Base-by-base conservation (phyloP, 2,797 vertebrate species). In the Pipistrellus kuhlii region DNA sequence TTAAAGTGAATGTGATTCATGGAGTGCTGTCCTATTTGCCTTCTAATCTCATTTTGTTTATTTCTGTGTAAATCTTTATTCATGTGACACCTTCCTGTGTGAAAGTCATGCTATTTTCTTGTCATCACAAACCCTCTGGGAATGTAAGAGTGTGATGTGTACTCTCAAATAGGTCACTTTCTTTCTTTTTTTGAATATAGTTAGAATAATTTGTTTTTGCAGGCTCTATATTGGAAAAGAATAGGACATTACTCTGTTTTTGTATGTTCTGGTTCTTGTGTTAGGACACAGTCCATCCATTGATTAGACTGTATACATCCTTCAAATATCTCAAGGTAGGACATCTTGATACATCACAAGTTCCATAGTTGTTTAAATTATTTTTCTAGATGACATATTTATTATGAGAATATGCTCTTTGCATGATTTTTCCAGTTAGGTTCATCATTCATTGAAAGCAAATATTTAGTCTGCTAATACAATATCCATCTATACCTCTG, bases 11-110 rank as follows among this genome's bases (percentile, higher is more conserved):
- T 62, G 27, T 62, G 59, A 62, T 62, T 62, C 2, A 62, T 62
- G 32, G 89, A 66, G 44, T n/a, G 38, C 62, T 90, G 11, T 77
- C 66, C 35, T 75, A 11, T 51, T 81, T 93, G 41, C 32, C 46
- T 93, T 76, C 27, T 91, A 46, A 71, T 92, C 92, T 72, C 41
- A 72, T 76, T 90, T 88, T 92, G 59, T 90, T 95, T 93, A 68
- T 44, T 85, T 78, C 57, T 5, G 10, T 55, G 41, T 72, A 73
- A 82, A 68, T 91, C 66, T 85, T 95, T 93, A 89, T 91, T 88
- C 86, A 75, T 64, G 66, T 81, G 77, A 38, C 27, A 48, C 7
- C 76, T 81, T 91, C 30, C 7, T 81, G 90, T 92, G 66, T 90
- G 92, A 81, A 64, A 92, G 64, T 69, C 46, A 55, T 44, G 71